Conservation (phyloP, 2,113 vertebrate genomes). For the Leiothrix lutea region DNA sequence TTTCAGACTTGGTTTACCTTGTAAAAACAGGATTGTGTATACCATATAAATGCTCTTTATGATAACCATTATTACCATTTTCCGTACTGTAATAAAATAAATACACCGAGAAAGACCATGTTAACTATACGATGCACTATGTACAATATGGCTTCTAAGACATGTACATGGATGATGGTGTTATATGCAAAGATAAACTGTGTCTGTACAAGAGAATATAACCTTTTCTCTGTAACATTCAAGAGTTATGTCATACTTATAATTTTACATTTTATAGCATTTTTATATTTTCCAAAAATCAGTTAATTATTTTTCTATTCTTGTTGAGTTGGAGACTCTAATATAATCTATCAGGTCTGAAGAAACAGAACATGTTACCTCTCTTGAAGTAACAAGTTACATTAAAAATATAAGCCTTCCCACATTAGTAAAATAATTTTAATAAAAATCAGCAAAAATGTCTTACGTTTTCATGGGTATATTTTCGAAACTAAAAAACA, state of each 20-base stretch:
- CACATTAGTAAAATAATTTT: conserved; percentile 13
- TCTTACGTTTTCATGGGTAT: conserved; percentile 90
- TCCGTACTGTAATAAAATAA: conserved; percentile 91
- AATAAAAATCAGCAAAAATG: conserved; percentile 58
- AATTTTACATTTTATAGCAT: background rate
- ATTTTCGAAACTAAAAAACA: conserved; percentile 86
- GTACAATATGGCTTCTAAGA: conserved; percentile 56
- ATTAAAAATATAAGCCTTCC: conserved; percentile 30
- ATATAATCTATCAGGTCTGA: background rate
- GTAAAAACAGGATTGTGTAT: conserved; percentile 86
- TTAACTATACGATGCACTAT: conserved; percentile 49
- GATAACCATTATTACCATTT: conserved; percentile 98
- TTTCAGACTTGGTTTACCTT: conserved; percentile 82
- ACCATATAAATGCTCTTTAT: conserved; percentile 89
- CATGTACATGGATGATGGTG: background rate
- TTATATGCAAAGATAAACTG: background rate
- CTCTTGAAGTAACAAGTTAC: background rate
- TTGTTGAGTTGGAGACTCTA: background rate
- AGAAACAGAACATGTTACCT: background rate
- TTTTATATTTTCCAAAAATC: background rate
- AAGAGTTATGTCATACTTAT: background rate
- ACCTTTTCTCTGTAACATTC: background rate
- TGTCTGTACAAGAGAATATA: background rate
- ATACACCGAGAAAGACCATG: conserved; percentile 72
- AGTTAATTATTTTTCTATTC: background rate